Base-by-base conservation (phyloP, 2,113 vertebrate genomes). In the Notothenia rossii region DNA sequence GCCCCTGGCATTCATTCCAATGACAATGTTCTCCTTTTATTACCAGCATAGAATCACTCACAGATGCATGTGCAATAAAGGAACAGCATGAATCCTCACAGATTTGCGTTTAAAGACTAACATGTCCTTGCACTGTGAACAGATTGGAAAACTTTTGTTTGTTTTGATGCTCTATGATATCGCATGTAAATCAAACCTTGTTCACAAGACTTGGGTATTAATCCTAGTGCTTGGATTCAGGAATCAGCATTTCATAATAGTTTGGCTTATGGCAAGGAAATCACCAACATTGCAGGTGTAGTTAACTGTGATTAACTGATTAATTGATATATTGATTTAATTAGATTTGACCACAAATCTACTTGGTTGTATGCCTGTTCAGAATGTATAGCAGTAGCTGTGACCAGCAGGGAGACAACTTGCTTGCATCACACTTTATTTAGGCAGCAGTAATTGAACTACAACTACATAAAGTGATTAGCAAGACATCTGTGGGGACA, bases 41-140 rank as follows among this genome's bases (percentile, higher is more conserved):
- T 65, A 22, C 29, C 13, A 22, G 71, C 59, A 10, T 55, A 50
- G 25, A 81, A 79, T 69, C 18, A n/a, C 11, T 77, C 48, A 75
- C 46, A 66, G 50, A 65, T 69, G 46, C 43, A 65, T 74, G 43
- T 59, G 66, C 53, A 80, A 72, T 61, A 75, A 71, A 48, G 36
- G 29, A 72, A 55, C 48, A 62, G 18, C 50, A 75, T 64, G 12
- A 59, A 82, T 61, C 36, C 25, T 61, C 18, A 68, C 1, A 53
- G 62, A 45, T 33, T 49, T 22, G 25, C n/a, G 18, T 17, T 66
- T 29, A 49, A 45, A 63, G 46, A 67, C 20, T 51, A 40, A 51
- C 8, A 54, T 59, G 20, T 60, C 25, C 36, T 48, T 54, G 22
- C 3, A 12, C 73, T 36, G 33, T 64, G 63, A n/a, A 54, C 60